phyloP scores from a whole-genome alignment of 2,113 vertebrate species.

The Eurystomus gularis region DNA sequence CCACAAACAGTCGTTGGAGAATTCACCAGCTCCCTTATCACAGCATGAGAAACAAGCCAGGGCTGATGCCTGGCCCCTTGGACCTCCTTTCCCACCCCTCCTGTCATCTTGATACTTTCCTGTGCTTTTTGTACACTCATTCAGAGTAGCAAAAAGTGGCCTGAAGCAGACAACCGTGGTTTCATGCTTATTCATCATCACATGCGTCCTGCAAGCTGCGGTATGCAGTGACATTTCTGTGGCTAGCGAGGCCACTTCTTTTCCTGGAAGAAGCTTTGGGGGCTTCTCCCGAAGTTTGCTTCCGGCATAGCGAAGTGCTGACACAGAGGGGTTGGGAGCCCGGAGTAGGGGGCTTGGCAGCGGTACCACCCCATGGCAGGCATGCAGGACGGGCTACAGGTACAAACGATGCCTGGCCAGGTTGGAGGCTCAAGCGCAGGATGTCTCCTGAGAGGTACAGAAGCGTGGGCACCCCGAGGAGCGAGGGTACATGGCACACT shows the following conservation, averaged over 20 bases:
- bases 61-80: not conserved
- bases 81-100: not conserved
- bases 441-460: rapidly evolving
- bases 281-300: not conserved
- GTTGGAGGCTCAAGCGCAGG: not conserved
- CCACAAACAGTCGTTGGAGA: not conserved
- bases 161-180: not conserved
- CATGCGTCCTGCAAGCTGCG: not conserved
- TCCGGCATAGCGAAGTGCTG: rapidly evolving
- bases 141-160: not conserved
- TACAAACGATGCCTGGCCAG: not conserved
- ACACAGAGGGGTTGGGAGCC: not conserved
- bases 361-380: rapidly evolving
- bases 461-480: not conserved
- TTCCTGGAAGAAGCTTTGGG: not conserved
- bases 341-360: rapidly evolving
- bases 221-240: not conserved
- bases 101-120: not conserved
- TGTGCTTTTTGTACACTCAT: not conserved
- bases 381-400: not conserved
- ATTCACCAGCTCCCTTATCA: not conserved
- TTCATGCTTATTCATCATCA: slow-evolving; percentile 25
- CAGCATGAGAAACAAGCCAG: not conserved
- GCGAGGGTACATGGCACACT: rapidly evolving
- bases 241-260: not conserved